A percentile compares a stretch with the other conserved stretches of the same genome.
phyloP scores from a whole-genome alignment of 2,797 vertebrate species.

The Myotis findleyi region DNA sequence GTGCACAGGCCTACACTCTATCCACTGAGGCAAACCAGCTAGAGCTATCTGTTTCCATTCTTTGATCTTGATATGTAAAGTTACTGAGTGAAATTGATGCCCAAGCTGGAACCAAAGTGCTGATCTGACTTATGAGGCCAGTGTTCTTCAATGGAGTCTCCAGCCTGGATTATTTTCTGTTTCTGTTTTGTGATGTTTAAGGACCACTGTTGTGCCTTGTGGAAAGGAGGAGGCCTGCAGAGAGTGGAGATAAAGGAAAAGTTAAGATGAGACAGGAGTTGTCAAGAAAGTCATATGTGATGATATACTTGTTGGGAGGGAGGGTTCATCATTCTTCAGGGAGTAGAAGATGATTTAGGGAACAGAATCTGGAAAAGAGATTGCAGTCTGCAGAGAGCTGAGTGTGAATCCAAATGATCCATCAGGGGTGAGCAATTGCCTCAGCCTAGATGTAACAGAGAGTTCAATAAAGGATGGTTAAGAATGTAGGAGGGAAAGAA shows the following conservation, averaged over 20 bases:
- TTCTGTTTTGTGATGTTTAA: background rate
- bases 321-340: background rate
- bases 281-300: background rate
- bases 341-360: background rate
- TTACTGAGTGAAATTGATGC: background rate
- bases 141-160: background rate
- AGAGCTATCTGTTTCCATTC: background rate
- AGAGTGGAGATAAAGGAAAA: background rate
- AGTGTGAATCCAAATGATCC: background rate
- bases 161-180: background rate
- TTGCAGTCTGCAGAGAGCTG: background rate
- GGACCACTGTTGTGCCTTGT: background rate
- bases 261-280: background rate
- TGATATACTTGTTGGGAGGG: background rate
- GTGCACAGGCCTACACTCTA: too few relatives aligned
- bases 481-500: slow-evolving; percentile 29
- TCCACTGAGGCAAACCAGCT: too few relatives aligned
- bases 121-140: background rate
- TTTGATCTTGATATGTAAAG: slow-evolving; percentile 13
- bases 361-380: background rate
- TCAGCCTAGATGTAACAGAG: background rate
- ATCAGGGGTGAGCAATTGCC: background rate
- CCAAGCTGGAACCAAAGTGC: background rate
- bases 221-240: background rate
- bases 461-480: background rate